phyloP scores from a whole-genome alignment of 1,140 invertebrate species.

The Philaenus spumarius region DNA sequence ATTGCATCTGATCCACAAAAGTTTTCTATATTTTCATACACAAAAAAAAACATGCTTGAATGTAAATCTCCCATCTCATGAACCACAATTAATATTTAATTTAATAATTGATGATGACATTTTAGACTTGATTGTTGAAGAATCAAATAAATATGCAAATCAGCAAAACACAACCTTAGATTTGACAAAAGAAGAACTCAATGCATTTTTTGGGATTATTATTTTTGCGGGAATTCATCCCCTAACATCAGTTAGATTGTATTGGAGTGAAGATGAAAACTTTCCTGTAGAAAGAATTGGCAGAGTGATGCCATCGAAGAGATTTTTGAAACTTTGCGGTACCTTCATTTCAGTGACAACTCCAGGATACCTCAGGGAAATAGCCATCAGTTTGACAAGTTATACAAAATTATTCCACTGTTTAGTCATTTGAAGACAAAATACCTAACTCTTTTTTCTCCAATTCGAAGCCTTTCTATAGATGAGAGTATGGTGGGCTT shows the following conservation, averaged over 20 bases:
- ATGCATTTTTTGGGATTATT: conserved; percentile 20
- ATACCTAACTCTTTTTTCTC: conserved; percentile 8
- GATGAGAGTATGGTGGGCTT: too few relatives aligned
- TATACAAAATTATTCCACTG: conserved; percentile 17
- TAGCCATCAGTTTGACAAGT: conserved; percentile 14
- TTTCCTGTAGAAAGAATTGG: conserved; percentile 19
- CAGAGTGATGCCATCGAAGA: conserved; percentile 22
- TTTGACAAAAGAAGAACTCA: conserved; percentile 16
- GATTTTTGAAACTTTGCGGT: conserved; percentile 23
- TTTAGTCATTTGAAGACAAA: conserved; percentile 10
- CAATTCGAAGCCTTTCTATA: conserved; percentile 12
- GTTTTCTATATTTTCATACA: not conserved
- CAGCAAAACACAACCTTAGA: conserved; percentile 14
- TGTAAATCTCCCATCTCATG: conserved; percentile 6
- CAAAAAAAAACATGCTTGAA: conserved; percentile 7
- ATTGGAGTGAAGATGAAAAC: conserved; percentile 22
- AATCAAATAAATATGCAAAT: conserved; percentile 21
- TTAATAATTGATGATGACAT: conserved; percentile 8
- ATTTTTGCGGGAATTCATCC: conserved; percentile 23
- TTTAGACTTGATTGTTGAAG: conserved; percentile 13
- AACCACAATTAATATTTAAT: too few relatives aligned
- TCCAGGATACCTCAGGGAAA: conserved; percentile 11
- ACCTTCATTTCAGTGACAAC: conserved; percentile 24
- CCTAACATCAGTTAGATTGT: conserved; percentile 17
- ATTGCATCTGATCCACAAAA: not conserved